phyloP scores from a whole-genome alignment of 2,888 invertebrate species.

The Pyrrhia umbra region DNA sequence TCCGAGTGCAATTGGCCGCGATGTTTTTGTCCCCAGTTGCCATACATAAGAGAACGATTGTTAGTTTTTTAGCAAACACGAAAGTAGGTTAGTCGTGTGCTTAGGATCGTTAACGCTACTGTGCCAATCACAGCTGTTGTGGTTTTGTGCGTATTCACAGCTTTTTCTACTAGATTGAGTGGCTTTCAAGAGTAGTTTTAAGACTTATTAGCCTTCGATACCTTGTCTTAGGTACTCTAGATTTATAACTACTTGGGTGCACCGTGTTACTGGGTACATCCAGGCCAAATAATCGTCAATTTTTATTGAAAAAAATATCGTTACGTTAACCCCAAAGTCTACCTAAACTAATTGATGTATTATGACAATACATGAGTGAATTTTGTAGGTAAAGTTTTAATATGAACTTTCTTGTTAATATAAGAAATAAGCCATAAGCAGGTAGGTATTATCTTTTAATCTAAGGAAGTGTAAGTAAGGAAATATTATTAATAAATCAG shows the following conservation, averaged over 20 bases:
- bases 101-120: slow-evolving; percentile 71
- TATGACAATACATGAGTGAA: too few relatives aligned
- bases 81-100: slow-evolving; percentile 73
- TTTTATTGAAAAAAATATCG: too few relatives aligned
- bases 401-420: too few relatives aligned
- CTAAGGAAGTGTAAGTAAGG: too few relatives aligned
- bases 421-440: too few relatives aligned
- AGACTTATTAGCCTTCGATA: not conserved
- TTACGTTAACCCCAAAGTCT: too few relatives aligned
- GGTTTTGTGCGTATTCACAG: slow-evolving; percentile 49
- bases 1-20: slow-evolving; percentile 41
- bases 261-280: too few relatives aligned
- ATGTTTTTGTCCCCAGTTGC: slow-evolving; percentile 61
- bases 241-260: not conserved
- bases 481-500: too few relatives aligned
- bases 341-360: too few relatives aligned
- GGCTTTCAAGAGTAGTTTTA: slow-evolving; percentile 29
- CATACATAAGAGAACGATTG: slow-evolving; percentile 67
- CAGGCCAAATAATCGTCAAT: too few relatives aligned
- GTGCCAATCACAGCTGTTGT: slow-evolving; percentile 65
- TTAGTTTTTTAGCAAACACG: slow-evolving; percentile 67
- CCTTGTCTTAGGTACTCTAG: not conserved
- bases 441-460: too few relatives aligned
- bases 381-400: too few relatives aligned
- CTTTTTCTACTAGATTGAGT: slow-evolving; percentile 29